Evolutionary conservation across 2,888 invertebrate species (phyloP).

Genomic region (Teleiodes luculella): DNA sequence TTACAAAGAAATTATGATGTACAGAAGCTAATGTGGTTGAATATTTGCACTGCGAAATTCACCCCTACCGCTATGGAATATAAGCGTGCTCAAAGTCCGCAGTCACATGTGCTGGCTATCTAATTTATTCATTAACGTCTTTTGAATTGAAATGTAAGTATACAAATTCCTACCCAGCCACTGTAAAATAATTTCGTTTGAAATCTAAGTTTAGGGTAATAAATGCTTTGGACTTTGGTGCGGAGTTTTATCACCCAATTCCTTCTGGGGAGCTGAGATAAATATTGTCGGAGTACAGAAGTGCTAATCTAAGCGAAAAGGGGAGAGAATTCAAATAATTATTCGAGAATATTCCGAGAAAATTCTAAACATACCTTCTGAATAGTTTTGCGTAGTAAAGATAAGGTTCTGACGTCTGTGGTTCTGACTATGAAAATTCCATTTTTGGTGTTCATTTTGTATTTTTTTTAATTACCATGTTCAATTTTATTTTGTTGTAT

Average conservation of each 20-base stretch:
- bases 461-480: too few relatives aligned
- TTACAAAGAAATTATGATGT: too few relatives aligned
- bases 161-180: background rate
- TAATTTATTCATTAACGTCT: too few relatives aligned
- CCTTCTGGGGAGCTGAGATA: background rate
- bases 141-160: background rate
- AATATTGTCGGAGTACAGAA: background rate
- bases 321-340: background rate
- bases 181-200: slow-evolving; percentile 1
- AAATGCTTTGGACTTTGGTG: background rate
- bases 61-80: too few relatives aligned
- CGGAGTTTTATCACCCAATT: slow-evolving; percentile 6
- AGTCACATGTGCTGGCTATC: too few relatives aligned
- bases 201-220: slow-evolving; percentile 13
- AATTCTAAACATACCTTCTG: too few relatives aligned
- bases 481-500: too few relatives aligned
- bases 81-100: too few relatives aligned
- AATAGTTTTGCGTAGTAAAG: too few relatives aligned
- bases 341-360: background rate
- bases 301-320: slow-evolving; percentile 2
- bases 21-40: too few relatives aligned
- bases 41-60: too few relatives aligned
- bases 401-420: too few relatives aligned
- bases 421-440: background rate
- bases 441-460: background rate